phyloP scores from a whole-genome alignment of 2,888 invertebrate species.

The Sarcophaga rosellei region DNA sequence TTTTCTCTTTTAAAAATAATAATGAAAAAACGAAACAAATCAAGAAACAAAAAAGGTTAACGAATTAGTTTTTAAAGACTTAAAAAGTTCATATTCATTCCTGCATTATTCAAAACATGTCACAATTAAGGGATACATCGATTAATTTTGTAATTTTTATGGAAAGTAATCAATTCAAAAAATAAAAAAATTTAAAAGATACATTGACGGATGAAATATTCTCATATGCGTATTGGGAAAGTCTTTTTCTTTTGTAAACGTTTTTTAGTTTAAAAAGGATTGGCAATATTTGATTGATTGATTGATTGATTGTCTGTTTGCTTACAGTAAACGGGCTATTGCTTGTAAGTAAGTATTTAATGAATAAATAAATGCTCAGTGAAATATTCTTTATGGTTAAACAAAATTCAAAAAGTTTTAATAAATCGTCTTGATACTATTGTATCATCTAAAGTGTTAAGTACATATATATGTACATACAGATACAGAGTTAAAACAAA shows the following conservation, averaged over 20 bases:
- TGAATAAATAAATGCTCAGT: not conserved
- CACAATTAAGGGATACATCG: slow-evolving; percentile 21
- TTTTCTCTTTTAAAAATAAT: too few relatives aligned
- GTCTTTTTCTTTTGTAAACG: too few relatives aligned
- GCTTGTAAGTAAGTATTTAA: not conserved
- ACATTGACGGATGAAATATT: not conserved
- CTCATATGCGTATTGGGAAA: too few relatives aligned
- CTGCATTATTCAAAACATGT: not conserved
- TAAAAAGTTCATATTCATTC: too few relatives aligned
- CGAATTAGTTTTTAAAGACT: not conserved
- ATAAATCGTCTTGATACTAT: too few relatives aligned
- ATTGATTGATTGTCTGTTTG: not conserved
- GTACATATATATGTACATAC: too few relatives aligned
- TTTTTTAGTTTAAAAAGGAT: not conserved
- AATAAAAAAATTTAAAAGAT: not conserved
- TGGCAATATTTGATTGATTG: not conserved
- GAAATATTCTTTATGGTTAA: not conserved
- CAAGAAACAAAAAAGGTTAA: slow-evolving; percentile 11
- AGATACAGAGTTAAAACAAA: too few relatives aligned
- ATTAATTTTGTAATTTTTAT: slow-evolving; percentile 41
- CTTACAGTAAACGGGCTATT: not conserved
- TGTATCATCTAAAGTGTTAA: too few relatives aligned
- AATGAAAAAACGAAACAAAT: too few relatives aligned
- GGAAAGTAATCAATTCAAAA: not conserved
- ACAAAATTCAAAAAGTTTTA: not conserved